These are phyloP conservation scores for Neogale vison DNA, from an alignment of 2,113 vertebrate genomes.

Conservation along the genomic window DNA sequence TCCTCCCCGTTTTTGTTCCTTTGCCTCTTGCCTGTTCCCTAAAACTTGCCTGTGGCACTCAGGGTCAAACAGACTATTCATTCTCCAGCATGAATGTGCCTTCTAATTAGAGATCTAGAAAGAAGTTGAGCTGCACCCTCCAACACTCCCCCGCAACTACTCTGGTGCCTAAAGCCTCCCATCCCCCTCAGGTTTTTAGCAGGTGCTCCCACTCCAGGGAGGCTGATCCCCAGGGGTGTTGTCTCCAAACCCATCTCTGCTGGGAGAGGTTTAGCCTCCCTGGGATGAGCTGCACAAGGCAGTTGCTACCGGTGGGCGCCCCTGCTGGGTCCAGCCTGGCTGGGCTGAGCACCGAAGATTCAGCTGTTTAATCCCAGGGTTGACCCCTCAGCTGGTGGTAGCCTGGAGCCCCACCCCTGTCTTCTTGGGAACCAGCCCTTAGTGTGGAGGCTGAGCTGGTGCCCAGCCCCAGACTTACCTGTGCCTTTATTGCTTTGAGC, in stretches of 20 bases:
- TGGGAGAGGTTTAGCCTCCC: neutral
- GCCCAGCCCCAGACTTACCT: neutral
- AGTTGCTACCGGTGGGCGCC: neutral
- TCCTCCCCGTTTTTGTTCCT: neutral
- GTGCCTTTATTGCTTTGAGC: constrained; percentile 9
- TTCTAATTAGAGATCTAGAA: constrained; percentile 65
- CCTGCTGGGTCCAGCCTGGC: neutral
- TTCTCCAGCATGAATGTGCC: constrained; percentile 65
- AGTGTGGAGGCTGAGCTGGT: neutral
- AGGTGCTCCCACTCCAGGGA: constrained; percentile 43
- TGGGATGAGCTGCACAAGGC: neutral
- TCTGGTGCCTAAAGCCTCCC: constrained; percentile 54
- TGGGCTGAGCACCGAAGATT: neutral
- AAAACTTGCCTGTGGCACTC: constrained; percentile 61
- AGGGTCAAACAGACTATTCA: constrained; percentile 59
- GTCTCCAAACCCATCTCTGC: neutral
- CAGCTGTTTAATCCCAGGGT: neutral
- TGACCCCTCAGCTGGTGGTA: neutral
- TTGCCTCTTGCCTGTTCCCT: constrained; percentile 28
- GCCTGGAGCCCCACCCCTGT: neutral
- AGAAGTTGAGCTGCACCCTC: neutral
- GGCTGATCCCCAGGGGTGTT: neutral
- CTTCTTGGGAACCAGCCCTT: neutral
- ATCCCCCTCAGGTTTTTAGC: constrained; percentile 32
- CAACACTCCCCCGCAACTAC: neutral